phyloP scores from a whole-genome alignment of 2,797 vertebrate genomes.

The Tachyglossus aculeatus region DNA sequence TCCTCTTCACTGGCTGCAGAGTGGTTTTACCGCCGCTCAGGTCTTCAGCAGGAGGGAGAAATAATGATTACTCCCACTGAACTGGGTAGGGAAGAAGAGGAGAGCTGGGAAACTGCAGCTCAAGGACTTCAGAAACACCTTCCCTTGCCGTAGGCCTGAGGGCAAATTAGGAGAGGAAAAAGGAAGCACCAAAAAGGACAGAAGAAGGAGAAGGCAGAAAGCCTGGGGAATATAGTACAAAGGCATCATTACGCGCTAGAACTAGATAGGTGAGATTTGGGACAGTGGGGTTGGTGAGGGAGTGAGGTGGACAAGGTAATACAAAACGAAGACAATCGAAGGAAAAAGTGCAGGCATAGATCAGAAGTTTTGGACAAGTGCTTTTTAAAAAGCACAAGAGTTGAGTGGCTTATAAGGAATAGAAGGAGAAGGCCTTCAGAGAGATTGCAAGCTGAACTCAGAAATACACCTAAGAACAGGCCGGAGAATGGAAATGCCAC shows the following conservation, averaged over 20 bases:
- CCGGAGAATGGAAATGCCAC: too few relatives aligned
- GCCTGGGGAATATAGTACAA: not conserved
- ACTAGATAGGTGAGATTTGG: too few relatives aligned
- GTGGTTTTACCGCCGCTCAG: not conserved
- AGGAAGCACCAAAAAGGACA: not conserved
- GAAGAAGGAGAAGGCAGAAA: not conserved
- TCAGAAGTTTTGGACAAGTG: constrained; percentile 51
- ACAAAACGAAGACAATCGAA: not conserved
- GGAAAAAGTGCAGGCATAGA: not conserved
- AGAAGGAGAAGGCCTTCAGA: too few relatives aligned
- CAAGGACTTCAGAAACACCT: not conserved
- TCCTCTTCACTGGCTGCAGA: not conserved
- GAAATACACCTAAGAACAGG: too few relatives aligned
- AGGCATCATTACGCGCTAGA: not conserved
- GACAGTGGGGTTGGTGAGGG: too few relatives aligned
- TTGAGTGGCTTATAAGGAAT: too few relatives aligned
- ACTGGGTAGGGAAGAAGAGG: not conserved
- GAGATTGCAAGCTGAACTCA: too few relatives aligned
- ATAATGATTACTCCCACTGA: constrained; percentile 21
- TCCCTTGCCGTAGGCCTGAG: constrained; percentile 6
- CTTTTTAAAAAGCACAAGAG: constrained; percentile 41
- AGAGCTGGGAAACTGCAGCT: not conserved
- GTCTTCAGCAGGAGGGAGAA: constrained; percentile 33
- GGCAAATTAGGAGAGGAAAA: not conserved
- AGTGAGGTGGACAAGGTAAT: too few relatives aligned